Conservation (phyloP, 2,113 vertebrate species). For the Entomyzon cyanotis region DNA sequence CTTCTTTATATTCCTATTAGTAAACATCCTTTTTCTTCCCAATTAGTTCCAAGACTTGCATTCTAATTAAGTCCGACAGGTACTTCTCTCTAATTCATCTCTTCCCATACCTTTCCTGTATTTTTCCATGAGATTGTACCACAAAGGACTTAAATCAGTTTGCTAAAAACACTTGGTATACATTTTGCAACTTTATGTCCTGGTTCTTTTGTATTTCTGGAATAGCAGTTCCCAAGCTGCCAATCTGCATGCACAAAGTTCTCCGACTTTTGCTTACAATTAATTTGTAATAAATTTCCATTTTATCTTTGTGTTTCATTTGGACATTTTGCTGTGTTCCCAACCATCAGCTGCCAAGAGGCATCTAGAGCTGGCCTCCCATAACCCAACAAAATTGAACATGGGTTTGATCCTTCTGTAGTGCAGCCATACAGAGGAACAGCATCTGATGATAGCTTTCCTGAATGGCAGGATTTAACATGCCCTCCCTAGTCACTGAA, state of each 20-base stretch:
- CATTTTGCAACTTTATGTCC: background rate
- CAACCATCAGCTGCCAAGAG: background rate
- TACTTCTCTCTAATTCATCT: background rate
- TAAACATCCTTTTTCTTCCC: background rate
- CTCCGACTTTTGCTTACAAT: background rate
- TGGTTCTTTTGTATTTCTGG: background rate
- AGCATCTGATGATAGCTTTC: background rate
- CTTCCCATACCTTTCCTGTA: background rate
- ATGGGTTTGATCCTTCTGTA: background rate
- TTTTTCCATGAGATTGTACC: background rate
- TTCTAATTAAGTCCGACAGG: background rate
- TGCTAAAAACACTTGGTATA: background rate
- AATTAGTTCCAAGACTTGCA: background rate
- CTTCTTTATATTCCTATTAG: background rate
- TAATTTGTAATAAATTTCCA: background rate
- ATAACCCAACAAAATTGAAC: background rate
- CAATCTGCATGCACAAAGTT: background rate
- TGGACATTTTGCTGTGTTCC: background rate
- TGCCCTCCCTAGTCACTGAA: background rate
- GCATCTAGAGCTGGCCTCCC: background rate
- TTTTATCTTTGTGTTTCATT: background rate
- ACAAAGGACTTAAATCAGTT: background rate
- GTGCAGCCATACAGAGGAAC: background rate
- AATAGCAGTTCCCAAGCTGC: background rate
- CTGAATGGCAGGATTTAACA: background rate